Percentiles rank a stretch among this genome's conserved stretches.
These are phyloP conservation scores for Pilophorus perplexus DNA, from an alignment of 2,888 invertebrate species.

Conservation along the genomic window DNA sequence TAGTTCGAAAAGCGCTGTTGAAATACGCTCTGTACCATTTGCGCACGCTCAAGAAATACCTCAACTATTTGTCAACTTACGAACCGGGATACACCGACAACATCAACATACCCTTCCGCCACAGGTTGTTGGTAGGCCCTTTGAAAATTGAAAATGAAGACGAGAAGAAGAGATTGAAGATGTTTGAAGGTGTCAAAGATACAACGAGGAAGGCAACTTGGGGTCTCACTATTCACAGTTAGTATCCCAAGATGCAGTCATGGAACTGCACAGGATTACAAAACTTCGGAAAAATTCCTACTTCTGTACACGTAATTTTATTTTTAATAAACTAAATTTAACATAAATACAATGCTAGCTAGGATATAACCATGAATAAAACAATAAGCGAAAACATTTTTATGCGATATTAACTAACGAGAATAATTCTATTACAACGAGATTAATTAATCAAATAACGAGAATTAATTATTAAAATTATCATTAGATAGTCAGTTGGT, in stretches of 20 bases:
- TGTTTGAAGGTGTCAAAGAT: not conserved
- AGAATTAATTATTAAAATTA: not conserved
- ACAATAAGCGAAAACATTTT: too few relatives aligned
- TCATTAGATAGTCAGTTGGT: too few relatives aligned
- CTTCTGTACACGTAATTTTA: too few relatives aligned
- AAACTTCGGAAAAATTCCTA: too few relatives aligned
- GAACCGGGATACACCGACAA: not conserved
- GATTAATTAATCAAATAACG: not conserved
- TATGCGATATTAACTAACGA: too few relatives aligned
- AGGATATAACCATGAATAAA: too few relatives aligned
- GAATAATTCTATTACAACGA: not conserved
- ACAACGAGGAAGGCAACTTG: not conserved
- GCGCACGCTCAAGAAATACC: conserved; percentile 1
- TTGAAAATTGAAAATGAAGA: conserved; percentile 16
- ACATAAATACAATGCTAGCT: too few relatives aligned
- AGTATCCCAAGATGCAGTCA: too few relatives aligned
- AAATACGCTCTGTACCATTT: conserved; percentile 7
- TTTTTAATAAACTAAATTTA: too few relatives aligned
- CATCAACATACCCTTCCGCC: not conserved
- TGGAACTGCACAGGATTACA: too few relatives aligned
- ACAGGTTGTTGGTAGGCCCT: not conserved
- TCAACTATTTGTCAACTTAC: not conserved
- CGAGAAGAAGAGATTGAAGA: not conserved
- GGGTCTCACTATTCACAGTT: too few relatives aligned
- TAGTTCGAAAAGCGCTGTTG: not conserved